Evolutionary conservation across 2,113 vertebrate genomes (phyloP).

Genomic region (Typhlomys cinereus): DNA sequence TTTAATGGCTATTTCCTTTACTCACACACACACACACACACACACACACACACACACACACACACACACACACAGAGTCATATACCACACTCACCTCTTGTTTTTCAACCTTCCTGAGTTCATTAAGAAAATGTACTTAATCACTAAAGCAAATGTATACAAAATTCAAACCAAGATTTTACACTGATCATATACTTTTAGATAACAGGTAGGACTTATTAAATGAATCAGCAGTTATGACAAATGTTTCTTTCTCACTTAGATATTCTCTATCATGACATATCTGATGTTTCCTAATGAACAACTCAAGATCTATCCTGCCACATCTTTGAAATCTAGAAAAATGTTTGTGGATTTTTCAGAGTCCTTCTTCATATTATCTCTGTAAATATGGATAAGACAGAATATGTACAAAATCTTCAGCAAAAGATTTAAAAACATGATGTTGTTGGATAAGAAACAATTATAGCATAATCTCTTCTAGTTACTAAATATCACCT

Average conservation of each 20-base stretch:
- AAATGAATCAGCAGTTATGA: not conserved
- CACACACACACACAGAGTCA: not conserved
- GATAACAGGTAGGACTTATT: not conserved
- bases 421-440: not conserved
- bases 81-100: not conserved
- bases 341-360: not conserved
- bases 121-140: not conserved
- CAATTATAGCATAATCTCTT: not conserved
- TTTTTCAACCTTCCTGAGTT: not conserved
- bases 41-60: too few species aligned
- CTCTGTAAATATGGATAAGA: not conserved
- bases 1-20: too few species aligned
- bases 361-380: not conserved
- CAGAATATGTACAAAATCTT: not conserved
- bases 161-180: not conserved
- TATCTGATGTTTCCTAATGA: not conserved
- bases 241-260: not conserved
- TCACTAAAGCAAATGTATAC: not conserved
- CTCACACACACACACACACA: too few species aligned
- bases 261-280: not conserved
- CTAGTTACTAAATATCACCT: not conserved
- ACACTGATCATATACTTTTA: not conserved
- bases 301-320: not conserved
- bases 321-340: not conserved
- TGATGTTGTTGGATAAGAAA: not conserved